Base-by-base conservation (phyloP, 2,888 invertebrate genomes). In the Hecatera dysodea region DNA sequence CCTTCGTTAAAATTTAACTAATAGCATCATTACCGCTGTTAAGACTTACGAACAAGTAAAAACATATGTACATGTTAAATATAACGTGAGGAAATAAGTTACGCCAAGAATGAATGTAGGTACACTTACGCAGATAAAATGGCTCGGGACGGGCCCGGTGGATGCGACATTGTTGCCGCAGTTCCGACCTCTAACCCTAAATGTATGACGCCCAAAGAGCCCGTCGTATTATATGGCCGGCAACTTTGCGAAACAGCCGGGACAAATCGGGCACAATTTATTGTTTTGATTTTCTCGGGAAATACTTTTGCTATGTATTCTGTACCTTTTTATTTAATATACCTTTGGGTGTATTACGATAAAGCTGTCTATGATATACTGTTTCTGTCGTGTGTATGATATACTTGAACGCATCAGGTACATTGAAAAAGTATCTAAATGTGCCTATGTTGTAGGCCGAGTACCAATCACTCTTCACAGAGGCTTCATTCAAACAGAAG, bases 251-350 rank as follows among this genome's bases (percentile, higher is more conserved):
- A 86, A 89, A 89, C 90, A 87, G 87, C 82, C 82, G 86, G 86
- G 83, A 86, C 89, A 87, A 83, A 89, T 87, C 87, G 69, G 83
- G 83, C 74, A 82, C 85, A 83, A 90, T 91, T 91, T 90, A 92
- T 90, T 88, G 87, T 87, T 87, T 87, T 87, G 86, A 83, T 89
- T 87, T 88, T 81, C 82, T 70, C 64, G 57, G 73, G 86, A 84
- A 84, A 85, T 81, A 84, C 81, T 82, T 84, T 86, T 83, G 75
- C 74, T 71, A 80, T 78, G 63, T 78, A 78, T 78, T 75, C 72
- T 60, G 59, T 74, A 67, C 46, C 46, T 68, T 67, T 73, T 69
- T 39, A 75, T 71, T 75, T 53, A 57, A 68, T 74, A 63, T 42
- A 63, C 62, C 57, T 81, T 69, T 39, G 33, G 52, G 22, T 60